Base-by-base conservation (phyloP, 2,113 vertebrate genomes). In the Clarias magur region DNA sequence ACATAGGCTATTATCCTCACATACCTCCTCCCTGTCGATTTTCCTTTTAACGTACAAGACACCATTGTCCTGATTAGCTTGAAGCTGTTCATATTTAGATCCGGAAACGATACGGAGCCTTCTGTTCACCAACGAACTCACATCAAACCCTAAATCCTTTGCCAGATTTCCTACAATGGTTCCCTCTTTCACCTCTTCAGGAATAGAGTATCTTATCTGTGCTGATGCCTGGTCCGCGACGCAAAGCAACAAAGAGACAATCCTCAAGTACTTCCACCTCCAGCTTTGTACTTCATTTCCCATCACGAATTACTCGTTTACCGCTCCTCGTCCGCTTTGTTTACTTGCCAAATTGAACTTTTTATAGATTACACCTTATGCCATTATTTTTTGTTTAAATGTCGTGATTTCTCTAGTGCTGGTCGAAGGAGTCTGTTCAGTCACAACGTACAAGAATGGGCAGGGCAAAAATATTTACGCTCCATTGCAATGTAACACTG, bases 121-220 rank as follows among this genome's bases (percentile, higher is more conserved):
- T 79, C 94, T 92, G 48, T 91, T 87, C 0, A 11, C 80, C 85
- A 97, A 82, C 12, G 93, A 89, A 67, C 86, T 82, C 9, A 93
- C 87, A 87, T 96, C 94, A 70, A 96, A 90, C 4, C 93, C 94
- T 63, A 97, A 87, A 88, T 96, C 96, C 70, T 95, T 95, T 19
- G 95, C 94, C 34, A 96, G 91, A 85, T 95, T 96, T 82, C 95
- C 96, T 42, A 96, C 92, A 63, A 95, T 86, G 86, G 86, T 90
- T 83, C 95, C 95, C 83, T 91, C 91, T 85, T 93, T 92, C 1
- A 92, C 90, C 60, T 94, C 92, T 82, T 94, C 93, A 10, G 84
- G 90, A 87, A 91, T 88, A 10, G 92, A 92, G 34, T 94, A 94
- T 90, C 91, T 91, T 79, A 93, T 88, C 48, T 94, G 93, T 34